Conservation (phyloP, 1,140 invertebrate species). For the Drosophila lacertosa region DNA sequence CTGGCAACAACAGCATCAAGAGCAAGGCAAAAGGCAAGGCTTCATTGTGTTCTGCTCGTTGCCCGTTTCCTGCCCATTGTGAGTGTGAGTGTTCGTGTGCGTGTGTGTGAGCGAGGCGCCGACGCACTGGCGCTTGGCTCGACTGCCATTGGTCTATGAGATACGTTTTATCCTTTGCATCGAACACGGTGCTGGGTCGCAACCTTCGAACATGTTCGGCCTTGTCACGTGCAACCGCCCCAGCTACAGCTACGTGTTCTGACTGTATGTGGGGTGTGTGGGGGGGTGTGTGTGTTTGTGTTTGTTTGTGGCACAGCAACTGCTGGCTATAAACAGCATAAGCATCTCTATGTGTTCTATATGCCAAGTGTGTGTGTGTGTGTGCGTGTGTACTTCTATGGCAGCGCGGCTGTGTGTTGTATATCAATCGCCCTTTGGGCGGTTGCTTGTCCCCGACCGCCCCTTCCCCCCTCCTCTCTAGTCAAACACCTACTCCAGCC, state of each 20-base stretch:
- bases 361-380: constrained; percentile 11
- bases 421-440: constrained; percentile 64
- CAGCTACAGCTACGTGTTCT: constrained; percentile 6
- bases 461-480: not conserved
- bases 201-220: constrained; percentile 58
- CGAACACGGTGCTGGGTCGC: constrained; percentile 40
- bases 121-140: constrained; percentile 54
- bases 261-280: constrained; percentile 1
- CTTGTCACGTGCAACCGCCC: constrained; percentile 41
- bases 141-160: constrained; percentile 38
- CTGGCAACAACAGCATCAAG: constrained; percentile 17
- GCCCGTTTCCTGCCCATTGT: constrained; percentile 20
- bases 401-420: constrained; percentile 34
- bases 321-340: constrained; percentile 60
- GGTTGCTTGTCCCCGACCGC: constrained; percentile 35
- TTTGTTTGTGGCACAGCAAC: constrained; percentile 35
- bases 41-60: constrained; percentile 24
- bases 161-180: constrained; percentile 62
- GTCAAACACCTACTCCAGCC: constrained; percentile 16
- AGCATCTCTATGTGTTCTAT: constrained; percentile 47
- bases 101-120: constrained; percentile 46
- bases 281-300: constrained; percentile 5
- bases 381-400: constrained; percentile 18
- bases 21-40: constrained; percentile 46
- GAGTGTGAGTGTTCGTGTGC: constrained; percentile 15